Conservation (phyloP, 2,797 vertebrate species). For the Trachops cirrhosus region DNA sequence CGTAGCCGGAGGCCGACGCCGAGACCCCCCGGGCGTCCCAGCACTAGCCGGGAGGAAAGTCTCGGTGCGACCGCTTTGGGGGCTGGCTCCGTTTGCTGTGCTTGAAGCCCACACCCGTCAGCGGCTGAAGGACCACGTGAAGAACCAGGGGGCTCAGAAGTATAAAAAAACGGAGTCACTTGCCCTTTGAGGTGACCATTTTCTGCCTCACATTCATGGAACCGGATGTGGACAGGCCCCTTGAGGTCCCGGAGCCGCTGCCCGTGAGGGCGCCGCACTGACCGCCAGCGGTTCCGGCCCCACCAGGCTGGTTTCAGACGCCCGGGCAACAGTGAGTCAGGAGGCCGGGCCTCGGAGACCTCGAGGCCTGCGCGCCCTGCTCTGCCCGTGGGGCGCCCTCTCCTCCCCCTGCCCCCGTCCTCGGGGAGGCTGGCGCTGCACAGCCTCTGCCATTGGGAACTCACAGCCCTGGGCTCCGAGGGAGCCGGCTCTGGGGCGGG, state of each 20-base stretch:
- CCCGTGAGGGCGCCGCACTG: neutral
- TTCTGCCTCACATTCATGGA: conserved; percentile 30
- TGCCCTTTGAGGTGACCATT: neutral
- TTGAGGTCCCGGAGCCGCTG: neutral
- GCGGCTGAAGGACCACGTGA: neutral
- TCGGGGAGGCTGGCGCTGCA: neutral
- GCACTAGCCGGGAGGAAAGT: neutral
- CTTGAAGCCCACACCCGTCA: neutral
- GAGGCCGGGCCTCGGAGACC: fast-evolving
- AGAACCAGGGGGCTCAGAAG: neutral
- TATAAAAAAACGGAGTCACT: neutral
- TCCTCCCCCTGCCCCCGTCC: neutral
- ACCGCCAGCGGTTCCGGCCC: neutral
- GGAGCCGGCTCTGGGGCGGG: neutral
- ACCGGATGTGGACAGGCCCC: neutral
- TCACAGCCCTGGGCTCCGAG: neutral
- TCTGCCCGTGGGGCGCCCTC: fast-evolving
- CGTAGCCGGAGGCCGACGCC: neutral
- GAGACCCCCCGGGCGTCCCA: fast-evolving
- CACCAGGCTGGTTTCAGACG: neutral
- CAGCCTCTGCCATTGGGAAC: too few species aligned
- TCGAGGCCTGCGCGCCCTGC: fast-evolving
- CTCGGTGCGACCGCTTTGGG: fast-evolving
- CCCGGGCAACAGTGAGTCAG: fast-evolving
- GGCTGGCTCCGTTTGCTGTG: neutral